Evolutionary conservation across 1,140 invertebrate genomes (phyloP).

Genomic region (Anastrepha ludens): DNA sequence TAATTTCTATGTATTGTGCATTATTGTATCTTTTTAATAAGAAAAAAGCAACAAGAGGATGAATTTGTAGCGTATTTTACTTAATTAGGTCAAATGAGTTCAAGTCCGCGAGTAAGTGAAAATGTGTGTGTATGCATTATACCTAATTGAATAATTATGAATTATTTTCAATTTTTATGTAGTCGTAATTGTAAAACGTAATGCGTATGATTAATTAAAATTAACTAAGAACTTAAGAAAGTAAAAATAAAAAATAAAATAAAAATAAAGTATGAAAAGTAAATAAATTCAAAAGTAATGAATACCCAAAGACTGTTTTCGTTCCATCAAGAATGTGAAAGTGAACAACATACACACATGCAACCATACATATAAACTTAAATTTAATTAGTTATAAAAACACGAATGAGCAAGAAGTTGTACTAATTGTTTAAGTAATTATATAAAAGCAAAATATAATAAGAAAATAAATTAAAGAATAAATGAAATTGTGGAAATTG

Average conservation of each 20-base stretch:
- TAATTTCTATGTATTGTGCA: slow-evolving; percentile 36
- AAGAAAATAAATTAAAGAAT: slow-evolving; percentile 8
- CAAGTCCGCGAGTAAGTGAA: neutral
- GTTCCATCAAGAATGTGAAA: slow-evolving; percentile 67
- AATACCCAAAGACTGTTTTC: slow-evolving; percentile 75
- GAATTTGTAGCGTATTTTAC: slow-evolving; percentile 7
- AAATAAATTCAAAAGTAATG: slow-evolving; percentile 60
- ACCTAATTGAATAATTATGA: slow-evolving; percentile 65
- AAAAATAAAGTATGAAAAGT: slow-evolving; percentile 40
- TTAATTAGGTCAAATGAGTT: slow-evolving; percentile 22
- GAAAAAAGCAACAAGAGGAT: slow-evolving; percentile 27
- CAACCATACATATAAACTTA: slow-evolving; percentile 18
- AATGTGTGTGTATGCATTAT: slow-evolving; percentile 63
- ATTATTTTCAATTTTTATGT: slow-evolving; percentile 56
- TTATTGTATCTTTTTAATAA: neutral
- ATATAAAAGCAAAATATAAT: slow-evolving; percentile 23
- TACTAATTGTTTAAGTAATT: slow-evolving; percentile 36
- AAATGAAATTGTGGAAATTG: slow-evolving; percentile 4
- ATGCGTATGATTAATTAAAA: slow-evolving; percentile 13
- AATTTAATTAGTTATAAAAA: slow-evolving; percentile 44
- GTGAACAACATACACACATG: slow-evolving; percentile 41
- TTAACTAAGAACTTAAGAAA: neutral
- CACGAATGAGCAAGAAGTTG: slow-evolving; percentile 22
- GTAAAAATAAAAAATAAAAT: slow-evolving; percentile 31
- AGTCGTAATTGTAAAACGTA: slow-evolving; percentile 25